These are phyloP conservation scores for Synodontis membranacea DNA, from an alignment of 2,113 vertebrate genomes.

Conservation along the genomic window DNA sequence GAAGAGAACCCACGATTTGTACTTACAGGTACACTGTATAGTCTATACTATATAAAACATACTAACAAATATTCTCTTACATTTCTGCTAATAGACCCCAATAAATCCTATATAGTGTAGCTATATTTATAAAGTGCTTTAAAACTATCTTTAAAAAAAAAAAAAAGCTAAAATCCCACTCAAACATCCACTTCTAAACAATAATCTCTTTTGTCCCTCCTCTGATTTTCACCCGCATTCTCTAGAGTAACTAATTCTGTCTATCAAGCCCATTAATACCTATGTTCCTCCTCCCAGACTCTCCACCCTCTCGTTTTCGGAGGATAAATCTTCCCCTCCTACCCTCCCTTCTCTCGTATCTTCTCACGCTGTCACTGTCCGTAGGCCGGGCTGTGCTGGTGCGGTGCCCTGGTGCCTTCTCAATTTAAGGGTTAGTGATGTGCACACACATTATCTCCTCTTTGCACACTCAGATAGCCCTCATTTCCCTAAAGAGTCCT, in stretches of 20 bases:
- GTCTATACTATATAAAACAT: no score
- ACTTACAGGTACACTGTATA: no score
- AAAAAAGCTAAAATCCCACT: neutral
- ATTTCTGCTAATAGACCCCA: no score
- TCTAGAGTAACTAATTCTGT: conserved; percentile 5
- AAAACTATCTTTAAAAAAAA: neutral
- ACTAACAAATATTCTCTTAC: no score
- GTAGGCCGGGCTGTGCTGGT: conserved; percentile 32
- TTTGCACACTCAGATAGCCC: conserved; percentile 56
- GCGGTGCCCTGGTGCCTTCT: conserved; percentile 32
- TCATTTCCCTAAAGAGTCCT: conserved; percentile 59
- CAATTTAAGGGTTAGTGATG: conserved; percentile 57
- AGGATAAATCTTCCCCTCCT: conserved; percentile 39
- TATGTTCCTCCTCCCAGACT: conserved; percentile 18
- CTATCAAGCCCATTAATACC: conserved; percentile 35
- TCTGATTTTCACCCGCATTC: neutral
- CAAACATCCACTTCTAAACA: neutral
- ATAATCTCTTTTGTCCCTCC: neutral
- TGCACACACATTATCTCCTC: conserved; percentile 58
- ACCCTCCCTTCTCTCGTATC: neutral
- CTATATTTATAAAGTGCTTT: conserved; percentile 3
- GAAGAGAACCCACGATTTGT: no score
- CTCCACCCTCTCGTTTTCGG: conserved; percentile 24
- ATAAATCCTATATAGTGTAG: no score
- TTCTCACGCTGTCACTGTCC: conserved; percentile 22